A percentile compares a stretch with the other conserved stretches of the same genome.
Evolutionary conservation across 1,140 invertebrate genomes (phyloP).

Genomic region (Drosophila micromelanica): DNA sequence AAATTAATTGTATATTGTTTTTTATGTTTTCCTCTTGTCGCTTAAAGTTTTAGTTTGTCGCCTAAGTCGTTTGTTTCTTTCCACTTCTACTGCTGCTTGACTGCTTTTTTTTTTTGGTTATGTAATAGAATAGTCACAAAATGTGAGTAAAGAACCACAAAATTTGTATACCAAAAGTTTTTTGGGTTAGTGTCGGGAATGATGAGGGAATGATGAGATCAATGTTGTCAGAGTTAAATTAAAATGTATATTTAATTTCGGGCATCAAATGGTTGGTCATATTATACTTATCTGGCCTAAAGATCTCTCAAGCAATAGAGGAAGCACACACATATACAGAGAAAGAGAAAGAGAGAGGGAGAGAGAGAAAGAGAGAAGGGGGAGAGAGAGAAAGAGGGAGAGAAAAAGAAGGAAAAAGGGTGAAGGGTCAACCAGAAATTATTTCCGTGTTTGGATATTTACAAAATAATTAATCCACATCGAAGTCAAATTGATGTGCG

Average conservation of each 20-base stretch:
- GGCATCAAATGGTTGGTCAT: too few relatives aligned
- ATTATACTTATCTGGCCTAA: too few relatives aligned
- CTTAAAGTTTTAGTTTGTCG: slow-evolving; percentile 39
- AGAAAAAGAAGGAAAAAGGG: not conserved
- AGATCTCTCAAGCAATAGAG: not conserved
- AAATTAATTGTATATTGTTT: slow-evolving; percentile 24
- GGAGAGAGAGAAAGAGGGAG: not conserved
- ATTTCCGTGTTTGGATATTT: slow-evolving; percentile 46
- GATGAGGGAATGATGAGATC: too few relatives aligned
- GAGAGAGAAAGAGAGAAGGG: not conserved
- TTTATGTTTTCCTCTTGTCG: slow-evolving; percentile 1
- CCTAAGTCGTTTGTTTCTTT: slow-evolving; percentile 49
- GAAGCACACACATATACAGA: slow-evolving; percentile 6
- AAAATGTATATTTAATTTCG: too few relatives aligned
- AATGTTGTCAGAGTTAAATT: too few relatives aligned
- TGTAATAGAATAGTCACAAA: not conserved
- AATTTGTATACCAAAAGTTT: not conserved
- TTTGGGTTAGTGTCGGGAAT: too few relatives aligned
- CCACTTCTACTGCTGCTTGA: too few relatives aligned
- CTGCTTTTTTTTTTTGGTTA: not conserved
- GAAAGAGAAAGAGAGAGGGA: not conserved
- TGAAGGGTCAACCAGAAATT: slow-evolving; percentile 14
- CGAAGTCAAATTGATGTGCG: slow-evolving; percentile 53
- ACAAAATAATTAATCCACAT: slow-evolving; percentile 54
- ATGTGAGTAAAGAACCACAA: not conserved